Base-by-base conservation (phyloP, 2,888 invertebrate species). In the Eucera pruinosa region DNA sequence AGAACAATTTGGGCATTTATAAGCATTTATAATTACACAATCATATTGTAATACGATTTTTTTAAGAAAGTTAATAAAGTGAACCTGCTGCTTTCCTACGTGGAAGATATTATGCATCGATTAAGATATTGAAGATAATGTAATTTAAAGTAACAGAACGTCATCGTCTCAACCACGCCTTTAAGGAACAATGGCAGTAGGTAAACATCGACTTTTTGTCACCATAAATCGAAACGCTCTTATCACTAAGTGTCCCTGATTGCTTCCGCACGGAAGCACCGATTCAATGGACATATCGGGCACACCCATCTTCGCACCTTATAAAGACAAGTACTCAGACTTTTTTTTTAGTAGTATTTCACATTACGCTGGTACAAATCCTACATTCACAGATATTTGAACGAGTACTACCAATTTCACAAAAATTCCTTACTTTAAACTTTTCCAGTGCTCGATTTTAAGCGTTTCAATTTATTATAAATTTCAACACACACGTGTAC, bases 161-260 rank as follows among this genome's bases (percentile, higher is more conserved):
- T 18, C 6, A 45, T 5, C 4, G 9, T 33, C 23, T 36, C 2
- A 50, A 47, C 65, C 65, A 48, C 55, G 48, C 66, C 57, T 48
- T 39, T 4, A 7, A 39, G 25, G 13, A 18, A 39, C 3, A 66
- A 55, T 57, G 36, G 57, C 41, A 11, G 1, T 23, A 18, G n/a
- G 54, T 25, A 57, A 66, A 65, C 33, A 64, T 47, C 27, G 11
- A 41, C 30, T 13, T 65, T 45, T 54, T 45, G 54, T 54, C 27
- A 45, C 20, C 25, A 47, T 25, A 66, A 47, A 57, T 66, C 27
- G 66, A 47, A 27, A 57, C 11, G 5, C 36, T 57, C 41, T 60
- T 60, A 52, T 68, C 50, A 43, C n/a, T 6, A 41, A 50, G 39
- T 60, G 89, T 81, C 89, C 89, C 83, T 89, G 86, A 87, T 87